A percentile compares a stretch with the other conserved stretches of the same genome.
Conservation (phyloP, 2,888 invertebrate species). For the Parnassius mnemosyne region DNA sequence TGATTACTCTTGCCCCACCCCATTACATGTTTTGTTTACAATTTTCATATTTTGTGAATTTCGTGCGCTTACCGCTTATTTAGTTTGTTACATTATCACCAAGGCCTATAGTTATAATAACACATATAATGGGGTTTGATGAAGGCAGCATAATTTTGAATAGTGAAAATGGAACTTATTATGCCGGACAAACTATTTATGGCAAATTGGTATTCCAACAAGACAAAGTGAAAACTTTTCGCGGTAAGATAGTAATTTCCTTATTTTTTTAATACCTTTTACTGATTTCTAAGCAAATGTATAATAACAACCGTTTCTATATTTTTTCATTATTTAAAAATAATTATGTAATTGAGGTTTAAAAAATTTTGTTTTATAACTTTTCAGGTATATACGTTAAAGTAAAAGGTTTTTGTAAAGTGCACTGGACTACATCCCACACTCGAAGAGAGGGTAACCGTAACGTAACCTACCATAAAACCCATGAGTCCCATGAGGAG, state of each 20-base stretch:
- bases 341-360: no score
- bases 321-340: neutral
- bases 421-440: slow-evolving; percentile 68
- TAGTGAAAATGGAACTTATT: slow-evolving; percentile 56
- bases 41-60: no score
- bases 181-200: slow-evolving; percentile 55
- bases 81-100: no score
- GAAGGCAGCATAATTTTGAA: slow-evolving; percentile 57
- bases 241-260: slow-evolving; percentile 54
- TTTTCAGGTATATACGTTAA: slow-evolving; percentile 73
- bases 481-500: slow-evolving; percentile 75
- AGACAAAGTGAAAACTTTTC: slow-evolving; percentile 57
- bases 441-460: slow-evolving; percentile 45
- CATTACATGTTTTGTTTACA: no score
- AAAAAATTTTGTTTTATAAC: neutral
- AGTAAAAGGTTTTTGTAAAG: slow-evolving; percentile 73
- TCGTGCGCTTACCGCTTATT: no score
- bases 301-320: neutral
- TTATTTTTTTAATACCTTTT: slow-evolving; percentile 1
- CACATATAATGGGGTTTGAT: slow-evolving; percentile 50
- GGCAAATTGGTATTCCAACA: slow-evolving; percentile 59
- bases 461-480: slow-evolving; percentile 43
- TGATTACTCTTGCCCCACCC: no score
- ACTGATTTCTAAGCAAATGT: neutral
- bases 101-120: no score